Percentiles rank a stretch among this genome's conserved stretches.
These are phyloP conservation scores for Trichoplax adhaerens DNA, from an alignment of 37 sponge, comb jelly and placozoan species.

Conservation along the genomic window DNA sequence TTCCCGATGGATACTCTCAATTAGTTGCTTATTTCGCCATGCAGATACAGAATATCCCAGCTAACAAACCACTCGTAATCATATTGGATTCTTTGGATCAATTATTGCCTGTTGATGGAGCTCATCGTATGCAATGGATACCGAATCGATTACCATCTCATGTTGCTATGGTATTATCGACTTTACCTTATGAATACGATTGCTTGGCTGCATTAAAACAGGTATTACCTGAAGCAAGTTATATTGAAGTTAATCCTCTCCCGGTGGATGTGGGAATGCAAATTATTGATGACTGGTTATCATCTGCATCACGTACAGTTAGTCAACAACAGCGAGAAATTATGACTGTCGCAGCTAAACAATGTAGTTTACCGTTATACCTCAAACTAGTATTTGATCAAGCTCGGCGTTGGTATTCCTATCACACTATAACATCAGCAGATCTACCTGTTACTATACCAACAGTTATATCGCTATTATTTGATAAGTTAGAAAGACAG, in stretches of 20 bases:
- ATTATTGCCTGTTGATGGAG: constrained; percentile 29
- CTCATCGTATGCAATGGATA: constrained; percentile 39
- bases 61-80: constrained; percentile 6
- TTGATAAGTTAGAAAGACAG: constrained; percentile 17
- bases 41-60: not conserved
- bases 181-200: constrained; percentile 29
- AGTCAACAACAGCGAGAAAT: constrained; percentile 16
- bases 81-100: constrained; percentile 60
- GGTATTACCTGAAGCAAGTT: constrained; percentile 17
- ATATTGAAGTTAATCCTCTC: constrained; percentile 18
- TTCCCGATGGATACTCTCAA: constrained; percentile 7
- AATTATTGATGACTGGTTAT: constrained; percentile 22
- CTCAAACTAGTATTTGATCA: constrained; percentile 33
- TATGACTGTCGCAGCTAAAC: constrained; percentile 13
- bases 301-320: constrained; percentile 12
- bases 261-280: constrained; percentile 9
- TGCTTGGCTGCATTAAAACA: constrained; percentile 35
- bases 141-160: constrained; percentile 29
- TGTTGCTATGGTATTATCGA: constrained; percentile 44
- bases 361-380: constrained; percentile 29
- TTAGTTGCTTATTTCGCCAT: constrained; percentile 25
- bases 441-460: too few species aligned
- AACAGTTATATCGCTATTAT: too few species aligned
- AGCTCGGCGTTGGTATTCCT: constrained; percentile 31
- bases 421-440: not conserved